A percentile compares a stretch with the other conserved stretches of the same genome.
Evolutionary conservation across 2,113 vertebrate species (phyloP).

Genomic region (Myrmecophaga tridactyla): DNA sequence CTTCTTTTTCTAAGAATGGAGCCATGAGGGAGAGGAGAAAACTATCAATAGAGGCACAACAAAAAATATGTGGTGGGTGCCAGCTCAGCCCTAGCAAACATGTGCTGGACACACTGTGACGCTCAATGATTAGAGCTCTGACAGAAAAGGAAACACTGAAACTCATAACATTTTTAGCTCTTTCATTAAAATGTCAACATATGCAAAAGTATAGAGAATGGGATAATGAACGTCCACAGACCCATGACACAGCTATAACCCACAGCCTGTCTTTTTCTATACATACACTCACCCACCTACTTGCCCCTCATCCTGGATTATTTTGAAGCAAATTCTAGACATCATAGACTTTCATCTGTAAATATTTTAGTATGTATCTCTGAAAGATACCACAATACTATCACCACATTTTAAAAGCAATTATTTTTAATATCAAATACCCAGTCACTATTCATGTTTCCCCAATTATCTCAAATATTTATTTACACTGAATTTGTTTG

Average conservation of each 20-base stretch:
- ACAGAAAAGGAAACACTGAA: neutral
- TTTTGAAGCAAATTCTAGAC: neutral
- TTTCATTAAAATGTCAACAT: neutral
- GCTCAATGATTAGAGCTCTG: neutral
- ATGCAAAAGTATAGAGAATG: neutral
- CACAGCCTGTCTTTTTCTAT: neutral
- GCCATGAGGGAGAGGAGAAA: neutral
- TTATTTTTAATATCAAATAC: neutral
- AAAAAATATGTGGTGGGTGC: neutral
- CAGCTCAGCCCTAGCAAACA: neutral
- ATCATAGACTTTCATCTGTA: neutral
- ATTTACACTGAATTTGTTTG: neutral
- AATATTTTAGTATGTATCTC: constrained; percentile 2
- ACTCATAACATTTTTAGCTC: neutral
- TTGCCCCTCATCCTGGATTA: neutral
- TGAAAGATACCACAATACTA: neutral
- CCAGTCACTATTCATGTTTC: neutral
- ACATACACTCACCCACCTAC: neutral
- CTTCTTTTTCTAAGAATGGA: neutral
- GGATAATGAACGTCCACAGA: neutral
- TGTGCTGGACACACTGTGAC: neutral
- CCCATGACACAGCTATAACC: neutral
- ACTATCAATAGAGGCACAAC: neutral
- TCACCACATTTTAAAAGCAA: neutral
- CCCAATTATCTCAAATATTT: neutral